Base-by-base conservation (phyloP, 2,888 invertebrate genomes). In the Thera britannica region DNA sequence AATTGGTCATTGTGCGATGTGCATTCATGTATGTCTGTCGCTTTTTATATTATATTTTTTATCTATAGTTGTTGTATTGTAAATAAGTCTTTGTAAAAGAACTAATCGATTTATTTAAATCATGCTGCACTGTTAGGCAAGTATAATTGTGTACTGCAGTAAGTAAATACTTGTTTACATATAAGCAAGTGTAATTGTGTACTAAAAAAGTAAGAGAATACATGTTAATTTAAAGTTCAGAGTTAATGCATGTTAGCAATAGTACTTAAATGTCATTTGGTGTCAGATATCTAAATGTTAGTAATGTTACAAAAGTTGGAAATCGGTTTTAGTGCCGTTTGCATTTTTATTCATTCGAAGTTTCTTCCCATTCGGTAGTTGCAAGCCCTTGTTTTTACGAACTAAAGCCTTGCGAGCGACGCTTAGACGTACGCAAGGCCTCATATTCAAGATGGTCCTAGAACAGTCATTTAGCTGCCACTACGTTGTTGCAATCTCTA, bases 11-110 rank as follows among this genome's bases (percentile, higher is more conserved):
- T 59, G 65, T 70, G 60, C 1, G 34, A 67, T 60, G 69, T 67
- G 69, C 66, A 68, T 72, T 61, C 54, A 62, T 65, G 69, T 62
- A 38, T 52, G 51, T 63, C 54, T 61, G 62, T 72, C 68, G 69
- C 67, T 60, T 61, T 46, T 69, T 72, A 67, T 67, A 66, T 66
- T 68, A 61, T 72, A 71, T 61, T 71, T 67, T 71, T 66, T 64
- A 65, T 67, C 59, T 65, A 68, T 79, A 79, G 77, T 78, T 64
- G 77, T 74, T 59, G 57, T 68, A 68, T 23, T 81, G 81, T 81
- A 83, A 81, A 83, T 81, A 81, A 76, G 75, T 76, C 75, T 78
- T 67, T 75, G 72, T 73, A 62, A 63, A 68, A 68, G 66, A 70
- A 62, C 61, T 68, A 70, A 73, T 73, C 61, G 69, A 67, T 75